phyloP scores from a whole-genome alignment of 2,113 vertebrate species.

The Stegastes partitus region DNA sequence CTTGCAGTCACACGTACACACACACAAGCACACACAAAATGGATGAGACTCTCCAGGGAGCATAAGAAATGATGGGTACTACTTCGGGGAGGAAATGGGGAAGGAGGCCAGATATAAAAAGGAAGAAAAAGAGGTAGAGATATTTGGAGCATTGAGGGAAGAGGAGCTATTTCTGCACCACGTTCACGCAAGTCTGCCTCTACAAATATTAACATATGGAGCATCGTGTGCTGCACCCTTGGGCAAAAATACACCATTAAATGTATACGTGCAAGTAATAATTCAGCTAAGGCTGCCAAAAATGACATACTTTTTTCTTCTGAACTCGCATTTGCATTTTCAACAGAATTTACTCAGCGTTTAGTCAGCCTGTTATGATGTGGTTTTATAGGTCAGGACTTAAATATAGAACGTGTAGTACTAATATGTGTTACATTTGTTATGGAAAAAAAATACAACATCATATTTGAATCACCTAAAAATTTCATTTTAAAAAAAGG shows the following conservation, averaged over 20 bases:
- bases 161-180: constrained; percentile 67
- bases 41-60: constrained; percentile 63
- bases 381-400: not conserved
- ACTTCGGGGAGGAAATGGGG: constrained; percentile 73
- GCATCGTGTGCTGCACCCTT: constrained; percentile 21
- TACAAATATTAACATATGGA: constrained; percentile 67
- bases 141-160: constrained; percentile 51
- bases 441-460: no score
- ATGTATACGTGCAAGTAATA: constrained; percentile 45
- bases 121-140: constrained; percentile 53
- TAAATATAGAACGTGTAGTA: not conserved
- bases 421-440: no score
- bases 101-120: constrained; percentile 79
- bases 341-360: constrained; percentile 49
- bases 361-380: not conserved
- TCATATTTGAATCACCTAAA: not conserved
- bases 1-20: not conserved
- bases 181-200: constrained; percentile 55
- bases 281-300: constrained; percentile 34
- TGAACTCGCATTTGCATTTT: constrained; percentile 37
- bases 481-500: no score
- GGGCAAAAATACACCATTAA: constrained; percentile 45
- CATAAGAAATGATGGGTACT: constrained; percentile 71
- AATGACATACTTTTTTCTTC: constrained; percentile 20
- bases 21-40: constrained; percentile 27